Evolutionary conservation across 2,113 vertebrate species (phyloP).

Genomic region (Cyrtonyx montezumae): DNA sequence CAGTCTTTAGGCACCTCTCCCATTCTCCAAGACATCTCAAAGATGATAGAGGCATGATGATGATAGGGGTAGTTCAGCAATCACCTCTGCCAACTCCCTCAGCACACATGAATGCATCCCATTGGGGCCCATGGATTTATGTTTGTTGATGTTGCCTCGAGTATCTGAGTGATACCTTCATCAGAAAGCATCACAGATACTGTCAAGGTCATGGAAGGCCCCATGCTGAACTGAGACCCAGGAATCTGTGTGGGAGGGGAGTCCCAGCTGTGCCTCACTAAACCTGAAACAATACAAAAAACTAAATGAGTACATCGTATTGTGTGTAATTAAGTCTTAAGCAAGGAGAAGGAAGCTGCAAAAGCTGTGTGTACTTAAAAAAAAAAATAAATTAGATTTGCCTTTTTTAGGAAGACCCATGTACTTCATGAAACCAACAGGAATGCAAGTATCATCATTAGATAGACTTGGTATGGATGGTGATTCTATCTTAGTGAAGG

Average conservation of each 20-base stretch:
- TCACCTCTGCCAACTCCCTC: too few relatives aligned
- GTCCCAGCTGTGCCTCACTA: background rate
- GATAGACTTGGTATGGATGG: background rate
- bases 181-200: background rate
- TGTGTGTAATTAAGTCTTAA: background rate
- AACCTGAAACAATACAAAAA: background rate
- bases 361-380: background rate
- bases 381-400: background rate
- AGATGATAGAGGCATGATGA: too few relatives aligned
- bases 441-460: background rate
- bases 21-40: too few relatives aligned
- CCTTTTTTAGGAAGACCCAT: background rate
- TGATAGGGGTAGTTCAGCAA: too few relatives aligned
- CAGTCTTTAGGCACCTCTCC: too few relatives aligned
- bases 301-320: background rate
- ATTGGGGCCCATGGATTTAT: too few relatives aligned
- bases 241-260: background rate
- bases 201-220: background rate
- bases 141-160: too few relatives aligned
- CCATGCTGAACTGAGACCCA: background rate
- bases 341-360: background rate
- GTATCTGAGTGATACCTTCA: background rate
- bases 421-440: background rate
- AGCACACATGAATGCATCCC: too few relatives aligned
- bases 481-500: background rate